Percentiles rank a stretch among this genome's conserved stretches.
These are phyloP conservation scores for Diprion similis DNA, from an alignment of 1,140 invertebrate genomes.

Conservation along the genomic window DNA sequence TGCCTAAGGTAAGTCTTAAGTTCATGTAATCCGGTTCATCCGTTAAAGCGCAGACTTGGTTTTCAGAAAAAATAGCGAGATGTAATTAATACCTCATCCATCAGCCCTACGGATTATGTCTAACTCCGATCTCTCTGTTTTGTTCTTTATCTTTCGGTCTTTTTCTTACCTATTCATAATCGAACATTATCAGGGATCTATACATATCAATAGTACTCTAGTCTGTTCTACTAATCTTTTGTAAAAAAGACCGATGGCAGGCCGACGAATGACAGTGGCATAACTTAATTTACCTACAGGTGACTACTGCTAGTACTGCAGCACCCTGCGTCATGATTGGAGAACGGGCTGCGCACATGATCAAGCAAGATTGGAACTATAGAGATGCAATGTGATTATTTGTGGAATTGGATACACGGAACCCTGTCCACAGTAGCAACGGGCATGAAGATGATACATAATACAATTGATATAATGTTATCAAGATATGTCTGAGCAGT, in stretches of 20 bases:
- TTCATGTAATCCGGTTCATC: background rate
- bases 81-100: background rate
- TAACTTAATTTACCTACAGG: slow-evolving; percentile 26
- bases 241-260: no score
- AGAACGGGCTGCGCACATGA: slow-evolving; percentile 65
- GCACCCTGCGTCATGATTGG: slow-evolving; percentile 65
- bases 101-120: background rate
- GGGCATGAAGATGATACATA: no score
- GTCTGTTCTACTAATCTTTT: background rate
- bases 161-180: no score
- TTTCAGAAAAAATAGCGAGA: background rate
- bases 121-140: no score
- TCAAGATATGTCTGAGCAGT: no score
- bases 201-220: no score
- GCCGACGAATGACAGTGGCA: background rate
- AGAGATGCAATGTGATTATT: no score
- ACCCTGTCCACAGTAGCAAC: no score
- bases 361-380: slow-evolving; percentile 48
- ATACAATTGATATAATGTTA: no score
- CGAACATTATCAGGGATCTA: no score
- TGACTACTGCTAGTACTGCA: slow-evolving; percentile 59
- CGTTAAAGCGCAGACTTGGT: background rate
- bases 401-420: no score
- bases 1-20: slow-evolving; percentile 56
- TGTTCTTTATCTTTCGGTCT: no score